Evolutionary conservation across 2,888 invertebrate species (phyloP).

Genomic region (Lomographa bimaculata): DNA sequence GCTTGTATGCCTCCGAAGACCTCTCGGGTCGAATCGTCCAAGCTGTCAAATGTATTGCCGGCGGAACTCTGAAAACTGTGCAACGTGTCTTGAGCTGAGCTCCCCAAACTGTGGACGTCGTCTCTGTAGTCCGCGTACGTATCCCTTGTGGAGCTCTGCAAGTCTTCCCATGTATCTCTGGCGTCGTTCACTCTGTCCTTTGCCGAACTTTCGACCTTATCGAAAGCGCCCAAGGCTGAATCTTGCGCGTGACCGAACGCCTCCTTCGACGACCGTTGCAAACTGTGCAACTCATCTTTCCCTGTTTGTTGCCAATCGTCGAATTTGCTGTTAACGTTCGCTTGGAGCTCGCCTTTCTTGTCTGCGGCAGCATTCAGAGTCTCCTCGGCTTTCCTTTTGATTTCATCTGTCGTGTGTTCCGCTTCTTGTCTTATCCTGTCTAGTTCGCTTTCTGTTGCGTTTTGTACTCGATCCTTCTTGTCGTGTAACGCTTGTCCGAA

Average conservation of each 20-base stretch:
- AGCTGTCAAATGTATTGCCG: slow-evolving; percentile 74
- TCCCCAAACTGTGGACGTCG: slow-evolving; percentile 67
- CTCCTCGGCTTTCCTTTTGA: slow-evolving; percentile 68
- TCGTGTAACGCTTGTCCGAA: slow-evolving; percentile 46
- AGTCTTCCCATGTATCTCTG: slow-evolving; percentile 68
- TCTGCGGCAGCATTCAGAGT: slow-evolving; percentile 61
- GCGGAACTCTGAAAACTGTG: slow-evolving; percentile 78
- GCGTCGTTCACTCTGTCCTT: slow-evolving; percentile 71
- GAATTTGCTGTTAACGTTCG: slow-evolving; percentile 49
- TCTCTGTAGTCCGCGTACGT: slow-evolving; percentile 70
- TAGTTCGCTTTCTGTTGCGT: slow-evolving; percentile 57
- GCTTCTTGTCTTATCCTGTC: slow-evolving; percentile 73
- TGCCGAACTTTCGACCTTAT: slow-evolving; percentile 72
- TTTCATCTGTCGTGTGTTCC: slow-evolving; percentile 70
- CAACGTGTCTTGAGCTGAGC: slow-evolving; percentile 71
- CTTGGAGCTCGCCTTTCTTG: slow-evolving; percentile 58
- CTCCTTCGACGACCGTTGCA: slow-evolving; percentile 62
- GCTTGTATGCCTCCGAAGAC: slow-evolving; percentile 54
- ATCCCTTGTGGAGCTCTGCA: slow-evolving; percentile 72
- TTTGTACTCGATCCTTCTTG: slow-evolving; percentile 57
- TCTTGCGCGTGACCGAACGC: slow-evolving; percentile 70
- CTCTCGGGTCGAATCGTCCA: slow-evolving; percentile 70
- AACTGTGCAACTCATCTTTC: slow-evolving; percentile 52
- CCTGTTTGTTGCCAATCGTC: slow-evolving; percentile 44
- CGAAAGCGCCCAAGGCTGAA: slow-evolving; percentile 75